Conservation (phyloP, 2,888 invertebrate species). For the Cyrtodaria siliqua region DNA sequence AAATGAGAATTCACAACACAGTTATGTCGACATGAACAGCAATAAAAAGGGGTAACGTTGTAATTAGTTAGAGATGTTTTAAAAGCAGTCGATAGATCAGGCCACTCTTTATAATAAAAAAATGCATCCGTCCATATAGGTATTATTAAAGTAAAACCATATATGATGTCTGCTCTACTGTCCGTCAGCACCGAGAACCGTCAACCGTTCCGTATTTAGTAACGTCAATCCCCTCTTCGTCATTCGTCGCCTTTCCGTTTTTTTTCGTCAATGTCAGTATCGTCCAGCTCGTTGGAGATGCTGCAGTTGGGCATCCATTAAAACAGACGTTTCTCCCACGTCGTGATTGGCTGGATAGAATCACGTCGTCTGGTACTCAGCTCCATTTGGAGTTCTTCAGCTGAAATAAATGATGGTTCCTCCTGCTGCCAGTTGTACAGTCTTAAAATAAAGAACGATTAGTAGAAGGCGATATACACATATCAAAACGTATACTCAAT, state of each 20-base stretch:
- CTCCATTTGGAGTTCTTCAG: slow-evolving; percentile 53
- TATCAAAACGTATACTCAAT: neutral
- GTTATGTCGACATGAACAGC: too few relatives aligned
- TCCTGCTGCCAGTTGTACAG: slow-evolving; percentile 42
- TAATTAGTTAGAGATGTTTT: too few relatives aligned
- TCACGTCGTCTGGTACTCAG: slow-evolving; percentile 2
- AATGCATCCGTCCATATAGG: too few relatives aligned
- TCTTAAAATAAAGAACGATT: slow-evolving; percentile 11
- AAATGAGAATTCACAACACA: too few relatives aligned
- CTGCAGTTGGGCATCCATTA: slow-evolving; percentile 57
- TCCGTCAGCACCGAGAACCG: too few relatives aligned
- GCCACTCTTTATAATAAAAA: too few relatives aligned
- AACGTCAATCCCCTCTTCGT: too few relatives aligned
- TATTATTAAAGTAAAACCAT: too few relatives aligned
- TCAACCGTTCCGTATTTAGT: too few relatives aligned
- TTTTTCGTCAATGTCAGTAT: neutral
- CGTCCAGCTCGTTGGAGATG: slow-evolving; percentile 35
- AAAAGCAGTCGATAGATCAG: too few relatives aligned
- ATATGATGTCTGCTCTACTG: too few relatives aligned
- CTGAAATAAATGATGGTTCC: slow-evolving; percentile 61
- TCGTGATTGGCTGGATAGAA: slow-evolving; percentile 6
- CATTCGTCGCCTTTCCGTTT: neutral
- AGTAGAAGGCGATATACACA: neutral
- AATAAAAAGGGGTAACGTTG: too few relatives aligned
- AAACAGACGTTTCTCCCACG: slow-evolving; percentile 42